Conservation (phyloP, 2,113 vertebrate genomes). For the Myotis yumanensis region DNA sequence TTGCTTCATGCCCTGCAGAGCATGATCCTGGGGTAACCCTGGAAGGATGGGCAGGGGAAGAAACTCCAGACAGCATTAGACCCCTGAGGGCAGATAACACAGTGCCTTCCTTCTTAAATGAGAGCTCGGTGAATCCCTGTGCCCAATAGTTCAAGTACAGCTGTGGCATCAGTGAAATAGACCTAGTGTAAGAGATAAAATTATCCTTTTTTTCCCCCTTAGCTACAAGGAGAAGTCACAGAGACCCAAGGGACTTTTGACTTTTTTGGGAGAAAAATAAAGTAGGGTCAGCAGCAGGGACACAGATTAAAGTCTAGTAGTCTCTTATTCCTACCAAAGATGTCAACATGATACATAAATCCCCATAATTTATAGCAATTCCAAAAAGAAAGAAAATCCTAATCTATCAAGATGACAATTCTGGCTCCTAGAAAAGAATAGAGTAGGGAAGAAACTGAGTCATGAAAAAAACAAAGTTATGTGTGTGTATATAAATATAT, state of each 20-base stretch:
- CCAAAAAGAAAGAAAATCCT: neutral
- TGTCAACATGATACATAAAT: neutral
- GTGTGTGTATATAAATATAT: neutral
- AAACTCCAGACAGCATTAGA: neutral
- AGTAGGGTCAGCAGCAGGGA: neutral
- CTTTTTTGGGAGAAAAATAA: neutral
- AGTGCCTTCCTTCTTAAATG: neutral
- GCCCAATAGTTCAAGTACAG: neutral
- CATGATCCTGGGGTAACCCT: neutral
- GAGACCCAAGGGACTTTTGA: neutral
- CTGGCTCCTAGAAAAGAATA: neutral
- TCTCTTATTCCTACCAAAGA: neutral
- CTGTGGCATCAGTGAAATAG: neutral
- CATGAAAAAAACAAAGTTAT: neutral
- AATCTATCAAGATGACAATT: neutral
- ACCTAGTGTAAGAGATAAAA: neutral
- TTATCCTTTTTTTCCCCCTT: neutral
- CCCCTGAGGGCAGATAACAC: neutral
- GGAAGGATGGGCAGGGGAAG: neutral
- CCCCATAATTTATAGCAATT: neutral
- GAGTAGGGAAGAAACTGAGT: neutral
- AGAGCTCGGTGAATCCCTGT: neutral
- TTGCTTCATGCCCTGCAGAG: neutral
- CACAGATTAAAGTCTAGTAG: neutral
- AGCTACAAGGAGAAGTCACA: neutral